Conservation (phyloP, 37 sponge, comb jelly and placozoan genomes). For the Amphimedon queenslandica region DNA sequence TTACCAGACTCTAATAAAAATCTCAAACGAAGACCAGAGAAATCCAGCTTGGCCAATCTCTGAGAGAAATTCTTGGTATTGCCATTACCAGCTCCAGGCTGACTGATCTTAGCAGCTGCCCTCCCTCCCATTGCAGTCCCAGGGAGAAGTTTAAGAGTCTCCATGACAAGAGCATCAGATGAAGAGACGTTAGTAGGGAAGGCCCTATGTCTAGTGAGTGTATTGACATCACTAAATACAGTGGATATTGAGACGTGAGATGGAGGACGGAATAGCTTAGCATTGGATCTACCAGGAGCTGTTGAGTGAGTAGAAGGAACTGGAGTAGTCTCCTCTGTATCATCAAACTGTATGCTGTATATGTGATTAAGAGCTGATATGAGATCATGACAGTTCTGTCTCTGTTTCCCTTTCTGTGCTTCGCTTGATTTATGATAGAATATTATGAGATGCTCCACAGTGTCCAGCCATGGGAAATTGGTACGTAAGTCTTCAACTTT, state of each 20-base stretch:
- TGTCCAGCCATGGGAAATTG: slow-evolving; percentile 38
- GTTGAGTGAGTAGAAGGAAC: no score
- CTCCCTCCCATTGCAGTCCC: not conserved
- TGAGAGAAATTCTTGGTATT: not conserved
- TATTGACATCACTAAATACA: not conserved
- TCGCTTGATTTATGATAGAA: slow-evolving; percentile 3
- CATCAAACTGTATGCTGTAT: not conserved
- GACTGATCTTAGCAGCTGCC: not conserved
- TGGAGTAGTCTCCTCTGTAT: not conserved
- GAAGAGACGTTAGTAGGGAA: no score
- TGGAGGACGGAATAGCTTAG: not conserved
- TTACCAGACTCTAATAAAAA: not conserved
- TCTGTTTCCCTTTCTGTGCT: not conserved
- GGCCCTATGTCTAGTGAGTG: no score
- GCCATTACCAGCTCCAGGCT: not conserved
- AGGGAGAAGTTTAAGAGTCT: not conserved
- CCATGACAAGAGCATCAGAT: no score
- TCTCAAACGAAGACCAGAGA: not conserved
- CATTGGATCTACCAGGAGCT: not conserved
- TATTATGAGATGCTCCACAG: slow-evolving; percentile 27
- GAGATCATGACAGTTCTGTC: slow-evolving; percentile 19
- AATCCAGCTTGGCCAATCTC: not conserved
- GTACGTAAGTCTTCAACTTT: slow-evolving; percentile 4
- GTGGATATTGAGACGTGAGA: not conserved
- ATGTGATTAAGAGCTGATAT: slow-evolving; percentile 25